Evolutionary conservation across 2,113 vertebrate species (phyloP).

Genomic region (Corynorhinus townsendii): DNA sequence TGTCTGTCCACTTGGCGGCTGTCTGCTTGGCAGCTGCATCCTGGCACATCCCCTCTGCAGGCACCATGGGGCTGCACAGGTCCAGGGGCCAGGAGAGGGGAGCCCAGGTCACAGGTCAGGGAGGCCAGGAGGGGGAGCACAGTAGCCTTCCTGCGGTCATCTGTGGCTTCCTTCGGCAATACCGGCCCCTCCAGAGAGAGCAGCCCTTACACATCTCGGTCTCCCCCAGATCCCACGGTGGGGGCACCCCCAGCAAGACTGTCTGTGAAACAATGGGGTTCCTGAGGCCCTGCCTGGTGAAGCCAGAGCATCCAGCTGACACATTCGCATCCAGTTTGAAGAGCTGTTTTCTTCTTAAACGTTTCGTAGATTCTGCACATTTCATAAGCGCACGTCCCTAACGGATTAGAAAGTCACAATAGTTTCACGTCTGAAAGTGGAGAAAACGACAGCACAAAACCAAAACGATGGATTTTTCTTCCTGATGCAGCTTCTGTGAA

Average conservation of each 20-base stretch:
- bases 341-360: conserved; percentile 39
- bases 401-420: conserved; percentile 52
- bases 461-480: not conserved
- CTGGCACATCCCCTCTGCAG: not conserved
- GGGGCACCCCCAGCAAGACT: not conserved
- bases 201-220: rapidly evolving
- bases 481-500: not conserved
- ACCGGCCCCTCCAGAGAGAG: not conserved
- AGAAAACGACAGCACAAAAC: conserved; percentile 27
- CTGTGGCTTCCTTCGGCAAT: not conserved
- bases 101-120: too few species aligned
- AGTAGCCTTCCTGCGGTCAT: not conserved
- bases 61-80: not conserved
- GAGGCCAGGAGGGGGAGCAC: not conserved
- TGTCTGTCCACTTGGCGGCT: not conserved
- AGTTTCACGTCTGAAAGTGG: not conserved
- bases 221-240: not conserved
- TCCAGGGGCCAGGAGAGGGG: too few species aligned
- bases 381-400: not conserved
- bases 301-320: not conserved
- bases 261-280: not conserved
- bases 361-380: conserved; percentile 16
- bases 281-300: not conserved
- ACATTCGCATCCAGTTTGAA: not conserved
- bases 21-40: not conserved